Percentiles rank a stretch among this genome's conserved stretches.
Conservation (phyloP, 2,888 invertebrate species). For the Lamproptera curius region DNA sequence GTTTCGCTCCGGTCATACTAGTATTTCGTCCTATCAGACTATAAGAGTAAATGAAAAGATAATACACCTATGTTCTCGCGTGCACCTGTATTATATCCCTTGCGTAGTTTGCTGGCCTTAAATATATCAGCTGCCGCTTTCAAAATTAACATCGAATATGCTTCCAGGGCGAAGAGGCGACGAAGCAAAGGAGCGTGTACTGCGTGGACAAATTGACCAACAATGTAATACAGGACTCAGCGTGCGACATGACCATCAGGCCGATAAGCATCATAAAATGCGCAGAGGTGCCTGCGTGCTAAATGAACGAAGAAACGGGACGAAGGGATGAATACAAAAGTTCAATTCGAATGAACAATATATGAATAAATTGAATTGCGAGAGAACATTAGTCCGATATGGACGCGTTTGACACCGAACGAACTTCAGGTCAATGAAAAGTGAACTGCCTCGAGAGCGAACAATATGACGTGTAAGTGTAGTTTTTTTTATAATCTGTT, state of each 20-base stretch:
- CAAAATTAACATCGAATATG: no score
- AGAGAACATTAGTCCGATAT: no score
- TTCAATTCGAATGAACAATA: not conserved
- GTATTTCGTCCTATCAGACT: no score
- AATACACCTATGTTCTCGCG: no score
- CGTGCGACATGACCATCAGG: conserved; percentile 81
- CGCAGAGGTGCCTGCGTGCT: conserved; percentile 68
- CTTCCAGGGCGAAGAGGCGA: conserved; percentile 74
- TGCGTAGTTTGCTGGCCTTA: no score
- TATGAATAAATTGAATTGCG: not conserved
- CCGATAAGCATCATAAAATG: conserved; percentile 85
- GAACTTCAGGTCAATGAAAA: conserved; percentile 10
- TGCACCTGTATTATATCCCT: no score
- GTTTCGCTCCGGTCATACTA: no score
- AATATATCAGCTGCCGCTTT: no score
- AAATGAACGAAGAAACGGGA: conserved; percentile 25
- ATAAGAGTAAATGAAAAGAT: no score
- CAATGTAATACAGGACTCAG: conserved; percentile 83
- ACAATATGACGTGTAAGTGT: conserved; percentile 24
- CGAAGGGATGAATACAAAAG: conserved; percentile 2
- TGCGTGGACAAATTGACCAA: conserved; percentile 87
- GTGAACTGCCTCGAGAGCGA: conserved; percentile 1
- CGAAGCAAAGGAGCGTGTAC: conserved; percentile 83
- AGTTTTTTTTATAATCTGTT: no score
- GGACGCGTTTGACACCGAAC: no score